Base-by-base conservation (phyloP, 35 echinoderm and acorn worm genomes). In the Apostichopus californicus region DNA sequence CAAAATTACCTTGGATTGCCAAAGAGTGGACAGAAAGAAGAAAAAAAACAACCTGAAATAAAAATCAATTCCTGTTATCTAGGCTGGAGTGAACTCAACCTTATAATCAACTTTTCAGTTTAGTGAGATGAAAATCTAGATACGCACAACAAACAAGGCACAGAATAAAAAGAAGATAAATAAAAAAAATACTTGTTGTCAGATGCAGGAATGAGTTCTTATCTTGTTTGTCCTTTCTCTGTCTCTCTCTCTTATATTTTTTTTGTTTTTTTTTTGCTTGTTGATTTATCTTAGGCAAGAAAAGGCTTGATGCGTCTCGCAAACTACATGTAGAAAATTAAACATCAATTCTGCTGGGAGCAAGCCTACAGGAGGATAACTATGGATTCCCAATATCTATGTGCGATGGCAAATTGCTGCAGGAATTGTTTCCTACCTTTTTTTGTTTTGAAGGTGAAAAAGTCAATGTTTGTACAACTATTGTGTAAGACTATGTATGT, bases 11-110 rank as follows among this genome's bases (percentile, higher is more conserved):
- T 68, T 68, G 64, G 64, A 68, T 13, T 68, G 64, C 64, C 64
- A 68, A 34, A 10, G 1, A 68, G 64, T 17, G 64, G 64, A 68
- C 64, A 68, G 64, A 10, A 9, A 7, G 8, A 68, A n/a, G n/a
- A 3, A 68, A 68, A 68, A 68, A 34, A 34, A 34, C 5, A 10
- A 68, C 17, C 64, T 68, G 64, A 68, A 68, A 68, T 68, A n/a
- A 68, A 68, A 68, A 68, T 68, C 64, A 68, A 68, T 68, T 68
- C 64, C 64, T 68, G 64, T 68, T 68, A 68, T 68, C 64, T 68
- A 68, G 64, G 64, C 64, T 68, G 64, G 64, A 68, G 64, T 68
- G 64, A 68, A 68, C 64, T 68, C 64, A 17, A 68, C 64, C 64
- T 17, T 68, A 68, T 68, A 68, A 68, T 68, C 64, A 68, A 68